Evolutionary conservation across 2,113 vertebrate species (phyloP).

Genomic region (Polypterus bichir): DNA sequence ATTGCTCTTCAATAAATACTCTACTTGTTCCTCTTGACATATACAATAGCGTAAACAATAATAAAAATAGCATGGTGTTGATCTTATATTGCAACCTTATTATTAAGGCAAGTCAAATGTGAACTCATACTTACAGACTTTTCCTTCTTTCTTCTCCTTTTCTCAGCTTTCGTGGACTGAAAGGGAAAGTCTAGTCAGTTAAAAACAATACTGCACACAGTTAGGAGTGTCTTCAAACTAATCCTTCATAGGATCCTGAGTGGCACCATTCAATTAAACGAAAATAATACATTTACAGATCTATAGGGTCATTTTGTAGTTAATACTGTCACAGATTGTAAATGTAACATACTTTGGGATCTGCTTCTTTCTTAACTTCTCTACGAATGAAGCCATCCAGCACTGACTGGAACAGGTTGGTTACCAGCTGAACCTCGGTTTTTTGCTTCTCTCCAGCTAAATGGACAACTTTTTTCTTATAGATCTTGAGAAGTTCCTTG

Average conservation of each 20-base stretch:
- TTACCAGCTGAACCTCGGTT: conserved; percentile 75
- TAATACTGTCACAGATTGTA: not conserved
- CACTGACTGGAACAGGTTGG: conserved; percentile 91
- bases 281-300: too few relatives aligned
- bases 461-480: conserved; percentile 73
- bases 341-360: conserved; percentile 58
- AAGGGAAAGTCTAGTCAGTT: conserved; percentile 7
- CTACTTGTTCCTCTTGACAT: too few relatives aligned
- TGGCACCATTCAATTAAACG: too few relatives aligned
- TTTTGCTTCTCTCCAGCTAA: conserved; percentile 71
- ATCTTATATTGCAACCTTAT: too few relatives aligned
- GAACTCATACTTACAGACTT: conserved; percentile 62
- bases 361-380: conserved; percentile 76
- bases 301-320: too few relatives aligned
- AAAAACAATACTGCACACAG: not conserved
- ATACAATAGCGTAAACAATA: too few relatives aligned
- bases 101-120: too few relatives aligned
- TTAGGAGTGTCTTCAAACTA: too few relatives aligned
- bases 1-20: too few relatives aligned
- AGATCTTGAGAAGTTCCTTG: conserved; percentile 79
- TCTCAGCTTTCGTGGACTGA: conserved; percentile 75
- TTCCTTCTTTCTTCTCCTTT: conserved; percentile 86
- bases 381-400: conserved; percentile 85
- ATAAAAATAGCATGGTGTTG: too few relatives aligned
- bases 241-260: too few relatives aligned